Evolutionary conservation across 2,888 invertebrate species (phyloP).

Genomic region (Siphlonurus alternatus): DNA sequence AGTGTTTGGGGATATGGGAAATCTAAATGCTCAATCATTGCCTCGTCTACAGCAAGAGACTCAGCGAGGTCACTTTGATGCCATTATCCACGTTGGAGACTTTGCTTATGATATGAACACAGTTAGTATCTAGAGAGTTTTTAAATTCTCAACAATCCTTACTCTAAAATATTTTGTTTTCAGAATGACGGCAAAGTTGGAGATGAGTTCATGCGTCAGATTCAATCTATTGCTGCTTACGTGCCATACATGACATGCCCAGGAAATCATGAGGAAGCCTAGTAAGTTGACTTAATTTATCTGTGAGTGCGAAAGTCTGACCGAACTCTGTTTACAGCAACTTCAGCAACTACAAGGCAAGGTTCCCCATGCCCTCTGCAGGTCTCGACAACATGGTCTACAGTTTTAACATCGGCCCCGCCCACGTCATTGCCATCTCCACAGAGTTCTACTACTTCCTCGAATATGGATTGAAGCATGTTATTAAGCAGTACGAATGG

Average conservation of each 20-base stretch:
- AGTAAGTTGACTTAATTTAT: constrained; percentile 42
- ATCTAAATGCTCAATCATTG: constrained; percentile 75
- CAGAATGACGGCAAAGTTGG: constrained; percentile 62
- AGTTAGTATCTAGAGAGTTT: no score
- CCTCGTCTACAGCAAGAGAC: constrained; percentile 70
- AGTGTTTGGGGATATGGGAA: constrained; percentile 89
- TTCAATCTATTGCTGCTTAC: constrained; percentile 74
- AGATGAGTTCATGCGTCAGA: constrained; percentile 84
- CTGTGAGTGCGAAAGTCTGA: background rate
- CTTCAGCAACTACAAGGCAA: constrained; percentile 82
- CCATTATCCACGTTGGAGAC: constrained; percentile 83
- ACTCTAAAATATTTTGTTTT: constrained; percentile 6
- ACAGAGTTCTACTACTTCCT: constrained; percentile 91
- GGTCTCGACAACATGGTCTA: constrained; percentile 52
- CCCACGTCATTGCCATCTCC: constrained; percentile 80
- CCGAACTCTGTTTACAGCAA: constrained; percentile 48
- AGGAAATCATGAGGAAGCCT: constrained; percentile 80
- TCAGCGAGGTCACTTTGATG: constrained; percentile 62
- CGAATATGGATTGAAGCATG: constrained; percentile 64
- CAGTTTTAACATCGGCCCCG: constrained; percentile 76
- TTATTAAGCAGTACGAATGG: constrained; percentile 73
- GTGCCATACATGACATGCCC: constrained; percentile 86
- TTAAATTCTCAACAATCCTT: background rate
- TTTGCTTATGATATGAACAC: constrained; percentile 89
- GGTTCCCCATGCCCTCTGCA: constrained; percentile 79